phyloP scores from a whole-genome alignment of 2,888 invertebrate genomes.

The Brenthis hecate region DNA sequence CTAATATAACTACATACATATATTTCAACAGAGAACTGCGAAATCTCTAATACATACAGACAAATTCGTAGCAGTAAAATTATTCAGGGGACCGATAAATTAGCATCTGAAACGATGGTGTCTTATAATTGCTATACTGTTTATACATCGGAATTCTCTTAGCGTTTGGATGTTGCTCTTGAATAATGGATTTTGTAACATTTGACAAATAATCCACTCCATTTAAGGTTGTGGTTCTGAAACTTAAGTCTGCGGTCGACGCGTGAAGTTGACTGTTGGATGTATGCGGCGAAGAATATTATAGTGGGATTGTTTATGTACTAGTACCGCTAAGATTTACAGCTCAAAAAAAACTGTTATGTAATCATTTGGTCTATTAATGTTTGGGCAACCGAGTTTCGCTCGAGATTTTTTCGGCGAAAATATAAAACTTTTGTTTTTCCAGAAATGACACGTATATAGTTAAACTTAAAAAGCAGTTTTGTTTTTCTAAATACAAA shows the following conservation, averaged over 20 bases:
- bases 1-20: too few relatives aligned
- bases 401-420: too few relatives aligned
- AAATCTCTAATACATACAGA: not conserved
- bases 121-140: conserved; percentile 60
- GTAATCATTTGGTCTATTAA: too few relatives aligned
- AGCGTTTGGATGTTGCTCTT: conserved; percentile 60
- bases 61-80: conserved; percentile 53
- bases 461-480: too few relatives aligned
- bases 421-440: too few relatives aligned
- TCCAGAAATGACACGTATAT: too few relatives aligned
- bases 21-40: too few relatives aligned
- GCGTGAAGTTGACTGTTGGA: conserved; percentile 35
- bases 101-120: conserved; percentile 60
- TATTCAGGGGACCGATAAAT: conserved; percentile 61
- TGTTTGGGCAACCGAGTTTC: too few relatives aligned
- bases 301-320: conserved; percentile 16
- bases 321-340: not conserved
- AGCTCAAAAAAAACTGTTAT: too few relatives aligned
- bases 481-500: too few relatives aligned
- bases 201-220: conserved; percentile 35
- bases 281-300: conserved; percentile 29
- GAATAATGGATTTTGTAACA: conserved; percentile 60
- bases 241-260: conserved; percentile 35
- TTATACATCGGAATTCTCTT: conserved; percentile 52
- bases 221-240: conserved; percentile 34